These are phyloP conservation scores for Melanaphis sacchari DNA, from an alignment of 1,140 invertebrate species.

Conservation along the genomic window DNA sequence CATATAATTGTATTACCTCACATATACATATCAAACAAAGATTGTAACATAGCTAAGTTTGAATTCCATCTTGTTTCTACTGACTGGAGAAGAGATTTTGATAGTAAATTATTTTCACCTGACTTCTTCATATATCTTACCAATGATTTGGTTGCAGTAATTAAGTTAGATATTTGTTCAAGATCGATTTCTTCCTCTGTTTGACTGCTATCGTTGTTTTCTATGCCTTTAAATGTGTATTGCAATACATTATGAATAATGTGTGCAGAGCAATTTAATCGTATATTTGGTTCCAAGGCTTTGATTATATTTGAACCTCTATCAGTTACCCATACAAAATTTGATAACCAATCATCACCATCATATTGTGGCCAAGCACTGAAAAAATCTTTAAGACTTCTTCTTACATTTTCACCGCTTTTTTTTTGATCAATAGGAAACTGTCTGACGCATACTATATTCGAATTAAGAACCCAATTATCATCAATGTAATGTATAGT, in stretches of 20 bases:
- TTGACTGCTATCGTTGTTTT: slow-evolving; percentile 12
- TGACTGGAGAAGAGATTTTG: slow-evolving; percentile 14
- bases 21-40: neutral
- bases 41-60: slow-evolving; percentile 21
- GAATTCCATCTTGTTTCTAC: slow-evolving; percentile 25
- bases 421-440: slow-evolving; percentile 6
- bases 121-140: slow-evolving; percentile 39
- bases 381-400: neutral
- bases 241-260: neutral
- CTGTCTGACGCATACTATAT: neutral
- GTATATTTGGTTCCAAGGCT: neutral
- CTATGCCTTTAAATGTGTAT: neutral
- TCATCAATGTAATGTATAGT: slow-evolving; percentile 11
- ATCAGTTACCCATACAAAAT: neutral
- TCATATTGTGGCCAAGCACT: neutral
- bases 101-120: slow-evolving; percentile 19
- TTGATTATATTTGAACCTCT: neutral
- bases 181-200: neutral
- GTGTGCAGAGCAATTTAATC: neutral
- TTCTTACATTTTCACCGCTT: neutral
- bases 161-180: too few species aligned
- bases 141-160: slow-evolving; percentile 5
- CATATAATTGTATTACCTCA: too few species aligned
- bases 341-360: neutral
- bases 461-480: neutral